These are phyloP conservation scores for Oceanodroma leucorhoa DNA, from an alignment of 2,797 vertebrate genomes.

Conservation along the genomic window DNA sequence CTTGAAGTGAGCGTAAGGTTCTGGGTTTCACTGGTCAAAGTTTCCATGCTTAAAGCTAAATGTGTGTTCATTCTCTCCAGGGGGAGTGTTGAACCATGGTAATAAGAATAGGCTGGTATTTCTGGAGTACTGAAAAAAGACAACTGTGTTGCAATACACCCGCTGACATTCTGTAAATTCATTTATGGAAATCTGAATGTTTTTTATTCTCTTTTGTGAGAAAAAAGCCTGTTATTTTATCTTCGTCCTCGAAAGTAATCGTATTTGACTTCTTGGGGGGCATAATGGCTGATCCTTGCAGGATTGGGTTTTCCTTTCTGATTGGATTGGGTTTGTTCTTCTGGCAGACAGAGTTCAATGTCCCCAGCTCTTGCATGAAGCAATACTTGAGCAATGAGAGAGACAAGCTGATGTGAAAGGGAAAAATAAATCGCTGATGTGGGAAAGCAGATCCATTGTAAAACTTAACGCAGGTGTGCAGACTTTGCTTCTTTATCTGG, in stretches of 20 bases:
- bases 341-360: not conserved
- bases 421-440: not conserved
- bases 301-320: not conserved
- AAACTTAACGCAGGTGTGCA: fast-evolving
- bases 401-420: not conserved
- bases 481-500: not conserved
- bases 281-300: not conserved
- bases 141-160: not conserved
- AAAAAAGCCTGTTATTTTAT: not conserved
- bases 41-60: not conserved
- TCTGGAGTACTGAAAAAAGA: not conserved
- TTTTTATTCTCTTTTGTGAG: not conserved
- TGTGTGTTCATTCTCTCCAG: not conserved
- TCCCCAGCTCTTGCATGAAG: not conserved
- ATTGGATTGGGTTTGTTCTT: not conserved
- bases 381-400: not conserved
- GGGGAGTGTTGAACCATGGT: not conserved
- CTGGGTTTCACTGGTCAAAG: not conserved
- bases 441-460: not conserved
- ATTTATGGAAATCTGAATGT: not conserved
- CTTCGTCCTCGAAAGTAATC: fast-evolving
- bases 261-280: not conserved
- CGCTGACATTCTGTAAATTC: not conserved
- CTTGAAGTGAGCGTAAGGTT: not conserved
- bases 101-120: not conserved